phyloP scores from a whole-genome alignment of 2,797 vertebrate genomes.

The Agapornis canus region DNA sequence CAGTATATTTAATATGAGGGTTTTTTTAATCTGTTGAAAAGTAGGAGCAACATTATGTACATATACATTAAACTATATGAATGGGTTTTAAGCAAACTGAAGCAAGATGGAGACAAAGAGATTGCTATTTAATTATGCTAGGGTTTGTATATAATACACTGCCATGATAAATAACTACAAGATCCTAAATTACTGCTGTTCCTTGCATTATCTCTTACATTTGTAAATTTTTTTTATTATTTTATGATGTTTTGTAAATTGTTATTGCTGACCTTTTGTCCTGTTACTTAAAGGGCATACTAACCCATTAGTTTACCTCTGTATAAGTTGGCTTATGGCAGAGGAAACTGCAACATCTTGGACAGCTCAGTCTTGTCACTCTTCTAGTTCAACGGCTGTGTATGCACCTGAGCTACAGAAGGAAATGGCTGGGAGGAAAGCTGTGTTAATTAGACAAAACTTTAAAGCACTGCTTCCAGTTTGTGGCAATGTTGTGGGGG shows the following conservation, averaged over 20 bases:
- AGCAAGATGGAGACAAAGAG: neutral
- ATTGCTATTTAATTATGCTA: neutral
- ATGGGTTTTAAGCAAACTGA: neutral
- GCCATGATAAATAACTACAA: neutral
- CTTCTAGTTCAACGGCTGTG: neutral
- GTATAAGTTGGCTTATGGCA: neutral
- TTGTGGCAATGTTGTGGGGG: neutral
- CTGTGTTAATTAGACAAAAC: neutral
- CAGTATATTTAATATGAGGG: neutral
- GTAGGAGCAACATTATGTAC: neutral
- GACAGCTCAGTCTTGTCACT: neutral
- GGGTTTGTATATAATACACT: neutral
- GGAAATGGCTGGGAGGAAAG: neutral
- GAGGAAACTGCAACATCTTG: neutral
- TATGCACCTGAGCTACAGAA: neutral
- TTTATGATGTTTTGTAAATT: neutral
- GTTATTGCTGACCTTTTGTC: neutral
- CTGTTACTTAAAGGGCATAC: neutral
- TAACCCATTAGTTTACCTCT: neutral
- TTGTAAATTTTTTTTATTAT: neutral
- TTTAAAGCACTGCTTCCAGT: neutral
- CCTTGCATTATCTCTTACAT: neutral
- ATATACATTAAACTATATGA: neutral
- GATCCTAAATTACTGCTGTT: neutral
- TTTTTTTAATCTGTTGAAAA: neutral